Evolutionary conservation across 2,888 invertebrate genomes (phyloP).

Genomic region (Dicranocentrus wangi): DNA sequence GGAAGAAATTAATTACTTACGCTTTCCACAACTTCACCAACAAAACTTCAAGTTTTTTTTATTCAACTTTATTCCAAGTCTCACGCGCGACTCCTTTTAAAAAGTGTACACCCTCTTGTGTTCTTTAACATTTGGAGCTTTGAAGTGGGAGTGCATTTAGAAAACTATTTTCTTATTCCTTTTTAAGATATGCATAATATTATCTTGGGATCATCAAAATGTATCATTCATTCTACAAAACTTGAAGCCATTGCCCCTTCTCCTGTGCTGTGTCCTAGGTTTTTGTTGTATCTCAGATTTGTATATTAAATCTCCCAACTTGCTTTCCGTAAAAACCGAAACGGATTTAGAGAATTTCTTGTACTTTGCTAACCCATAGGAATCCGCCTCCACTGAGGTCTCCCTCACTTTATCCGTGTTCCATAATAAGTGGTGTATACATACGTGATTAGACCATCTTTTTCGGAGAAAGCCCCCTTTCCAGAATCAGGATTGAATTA

Average conservation of each 20-base stretch:
- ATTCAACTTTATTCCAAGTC: slow-evolving; percentile 4
- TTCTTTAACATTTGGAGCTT: not conserved
- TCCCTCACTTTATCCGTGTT: not conserved
- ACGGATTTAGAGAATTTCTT: too few species aligned
- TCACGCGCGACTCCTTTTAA: slow-evolving; percentile 11
- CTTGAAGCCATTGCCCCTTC: not conserved
- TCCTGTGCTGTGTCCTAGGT: too few species aligned
- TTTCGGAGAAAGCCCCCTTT: not conserved
- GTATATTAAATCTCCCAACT: not conserved
- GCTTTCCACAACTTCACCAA: slow-evolving; percentile 30
- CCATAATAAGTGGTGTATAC: not conserved
- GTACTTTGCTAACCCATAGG: too few species aligned
- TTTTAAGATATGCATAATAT: slow-evolving; percentile 43
- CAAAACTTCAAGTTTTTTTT: too few species aligned
- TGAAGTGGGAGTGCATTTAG: slow-evolving; percentile 1
- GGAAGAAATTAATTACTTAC: slow-evolving; percentile 70
- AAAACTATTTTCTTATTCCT: slow-evolving; percentile 18
- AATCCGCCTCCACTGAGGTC: not conserved
- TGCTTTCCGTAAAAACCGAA: too few species aligned
- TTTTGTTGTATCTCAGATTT: not conserved
- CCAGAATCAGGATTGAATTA: slow-evolving; percentile 59
- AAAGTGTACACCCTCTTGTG: not conserved
- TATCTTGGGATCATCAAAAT: slow-evolving; percentile 65
- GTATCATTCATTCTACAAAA: slow-evolving; percentile 20
- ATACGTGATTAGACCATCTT: not conserved